phyloP scores from a whole-genome alignment of 1,140 invertebrate species.

The Bombus confusus region DNA sequence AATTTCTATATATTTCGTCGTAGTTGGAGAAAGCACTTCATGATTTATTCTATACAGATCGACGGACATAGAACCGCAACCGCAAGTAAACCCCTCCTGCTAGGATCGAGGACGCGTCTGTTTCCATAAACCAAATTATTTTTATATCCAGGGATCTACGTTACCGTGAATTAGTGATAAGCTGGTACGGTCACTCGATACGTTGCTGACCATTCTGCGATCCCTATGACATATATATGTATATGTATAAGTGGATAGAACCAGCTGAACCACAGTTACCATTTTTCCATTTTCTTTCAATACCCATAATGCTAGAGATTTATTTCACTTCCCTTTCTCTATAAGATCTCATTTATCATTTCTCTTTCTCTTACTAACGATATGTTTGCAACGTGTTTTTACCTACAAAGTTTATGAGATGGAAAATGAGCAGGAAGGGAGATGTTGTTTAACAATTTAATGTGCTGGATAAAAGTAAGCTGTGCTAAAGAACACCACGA shows the following conservation, averaged over 20 bases:
- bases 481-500: no score
- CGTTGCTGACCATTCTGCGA: conserved; percentile 57
- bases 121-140: conserved; percentile 81
- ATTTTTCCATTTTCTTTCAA: conserved; percentile 57
- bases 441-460: no score
- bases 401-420: background rate
- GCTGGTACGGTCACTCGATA: conserved; percentile 67
- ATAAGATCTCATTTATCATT: conserved; percentile 28
- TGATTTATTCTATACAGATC: conserved; percentile 67
- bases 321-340: conserved; percentile 45
- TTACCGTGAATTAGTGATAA: conserved; percentile 78
- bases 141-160: conserved; percentile 77
- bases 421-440: no score
- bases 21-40: conserved; percentile 57
- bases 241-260: conserved; percentile 37
- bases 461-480: no score
- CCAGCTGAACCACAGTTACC: conserved; percentile 47
- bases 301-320: conserved; percentile 58
- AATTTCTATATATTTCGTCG: conserved; percentile 57
- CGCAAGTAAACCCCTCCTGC: conserved; percentile 51
- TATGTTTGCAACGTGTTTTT: background rate
- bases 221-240: conserved; percentile 61
- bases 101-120: conserved; percentile 73
- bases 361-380: background rate
- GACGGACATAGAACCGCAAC: conserved; percentile 51